phyloP scores from a whole-genome alignment of 2,797 vertebrate genomes.

The Accipiter fasciatus region DNA sequence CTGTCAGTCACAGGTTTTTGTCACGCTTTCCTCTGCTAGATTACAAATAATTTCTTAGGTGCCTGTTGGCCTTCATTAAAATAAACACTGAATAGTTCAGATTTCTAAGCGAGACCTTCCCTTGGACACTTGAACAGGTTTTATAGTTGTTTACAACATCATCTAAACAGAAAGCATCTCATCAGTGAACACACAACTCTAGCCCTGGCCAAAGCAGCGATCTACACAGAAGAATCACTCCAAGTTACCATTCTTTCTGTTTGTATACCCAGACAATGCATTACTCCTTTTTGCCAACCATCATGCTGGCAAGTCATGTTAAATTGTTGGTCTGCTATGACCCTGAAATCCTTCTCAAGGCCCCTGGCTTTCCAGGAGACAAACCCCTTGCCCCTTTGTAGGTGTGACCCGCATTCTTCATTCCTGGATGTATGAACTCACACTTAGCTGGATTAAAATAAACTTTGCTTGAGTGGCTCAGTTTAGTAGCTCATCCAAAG shows the following conservation, averaged over 20 bases:
- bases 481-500: neutral
- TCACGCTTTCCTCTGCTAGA: neutral
- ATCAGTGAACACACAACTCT: neutral
- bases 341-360: neutral
- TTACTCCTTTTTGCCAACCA: neutral
- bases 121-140: neutral
- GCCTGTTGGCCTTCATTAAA: neutral
- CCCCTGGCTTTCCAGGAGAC: neutral
- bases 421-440: neutral
- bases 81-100: neutral
- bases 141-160: neutral
- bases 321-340: neutral
- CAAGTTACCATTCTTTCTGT: neutral
- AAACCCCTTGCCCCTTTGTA: neutral
- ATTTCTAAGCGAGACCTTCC: neutral
- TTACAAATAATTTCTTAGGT: neutral
- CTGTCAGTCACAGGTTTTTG: neutral
- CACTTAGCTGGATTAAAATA: neutral
- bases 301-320: neutral
- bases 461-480: neutral
- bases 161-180: neutral
- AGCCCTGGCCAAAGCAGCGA: neutral
- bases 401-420: neutral
- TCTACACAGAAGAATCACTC: neutral
- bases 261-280: neutral